Base-by-base conservation (phyloP, 2,113 vertebrate genomes). In the Epinephelus cyanopodus region DNA sequence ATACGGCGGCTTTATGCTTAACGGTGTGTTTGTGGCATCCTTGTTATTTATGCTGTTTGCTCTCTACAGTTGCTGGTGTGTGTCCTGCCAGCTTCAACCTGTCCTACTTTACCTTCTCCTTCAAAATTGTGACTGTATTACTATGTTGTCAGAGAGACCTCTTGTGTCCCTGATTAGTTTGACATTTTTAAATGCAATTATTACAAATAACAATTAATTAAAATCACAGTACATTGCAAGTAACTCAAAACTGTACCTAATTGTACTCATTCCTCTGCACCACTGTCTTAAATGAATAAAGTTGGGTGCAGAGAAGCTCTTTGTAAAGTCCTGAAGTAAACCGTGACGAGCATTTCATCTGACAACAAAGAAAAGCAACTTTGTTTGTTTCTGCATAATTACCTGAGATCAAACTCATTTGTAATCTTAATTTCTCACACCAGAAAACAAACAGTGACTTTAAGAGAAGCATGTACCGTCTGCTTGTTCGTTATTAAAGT, bases 1-100 rank as follows among this genome's bases (percentile, higher is more conserved):
- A 70, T 70, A 56, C 42, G 65, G 13, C 9, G 57, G 56, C 60
- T 63, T 76, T 70, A 14, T 83, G 79, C 53, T 61, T 74, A 76
- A 77, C 47, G 33, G 50, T 23, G 47, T 58, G 66, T 70, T 69
- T n/a, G 0, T 13, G 69, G 65, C 4, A 27, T 63, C 74, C 69
- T 79, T 82, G 72, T 71, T 82, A 74, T 90, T 57, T 54, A 83
- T 86, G 83, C 86, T 75, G 76, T 85, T 87, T 83, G 79, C 62
- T 82, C 21, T 77, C 65, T 23, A 0, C 70, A 54, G 19, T 65
- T 81, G 65, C 19, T 48, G 48, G 39, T 72, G 60, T 33, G 45
- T 57, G 39, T 70, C 68, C 29, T 45, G 0, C 25, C 74, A 79
- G 79, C 79, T 79, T 42, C 67, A 57, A 65, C 21, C 50, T 81